Evolutionary conservation across 2,888 invertebrate species (phyloP), one percentile per base, ranked within the genome.

Genomic region (Acrobeloides nanus): DNA sequence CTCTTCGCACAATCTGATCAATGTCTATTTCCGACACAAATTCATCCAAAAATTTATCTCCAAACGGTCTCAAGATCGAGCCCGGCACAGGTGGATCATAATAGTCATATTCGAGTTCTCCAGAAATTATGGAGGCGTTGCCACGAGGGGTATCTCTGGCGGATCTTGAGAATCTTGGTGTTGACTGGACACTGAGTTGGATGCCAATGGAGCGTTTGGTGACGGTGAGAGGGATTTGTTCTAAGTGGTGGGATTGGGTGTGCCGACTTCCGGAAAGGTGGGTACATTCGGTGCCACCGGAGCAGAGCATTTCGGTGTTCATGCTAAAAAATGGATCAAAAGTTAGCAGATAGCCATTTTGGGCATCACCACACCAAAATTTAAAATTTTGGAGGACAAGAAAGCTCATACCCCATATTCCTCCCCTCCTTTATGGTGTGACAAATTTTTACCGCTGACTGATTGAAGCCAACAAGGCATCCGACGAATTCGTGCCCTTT

Each of bases 11-110:
- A 17, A 65, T 66, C 42, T 61, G 58, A 42, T 68, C 68, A 26
- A 68, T 68, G 53, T 68, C 68, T 40, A 68, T 68, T 33, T 66
- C 62, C 17, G 66, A 60, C 32, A 56, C 52, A 40, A 62, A 55
- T n/a, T 51, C 52, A 37, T 56, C 58, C 20, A 39, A 38, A 7
- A 24, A 20, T n/a, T n/a, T n/a, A n/a, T n/a, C n/a, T 10, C 17
- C n/a, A 23, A 51, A 49, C 25, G 65, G 63, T 20, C 57, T 56
- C 23, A 66, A 46, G 12, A 66, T 50, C 32, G 57, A 57, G 7
- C 63, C 66, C 4, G 65, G 63, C 27, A 65, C 53, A 1, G 54
- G 52, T 15, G 62, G 61, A 27, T 66, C 66, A 42, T 66, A 66
- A 46, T 66, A 58, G 32, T 66, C 66, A 43, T 66, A 66, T 45